A percentile compares a stretch with the other conserved stretches of the same genome.
These are phyloP conservation scores for Hozukius guyotensis DNA, from an alignment of 2,797 vertebrate species.

Conservation along the genomic window DNA sequence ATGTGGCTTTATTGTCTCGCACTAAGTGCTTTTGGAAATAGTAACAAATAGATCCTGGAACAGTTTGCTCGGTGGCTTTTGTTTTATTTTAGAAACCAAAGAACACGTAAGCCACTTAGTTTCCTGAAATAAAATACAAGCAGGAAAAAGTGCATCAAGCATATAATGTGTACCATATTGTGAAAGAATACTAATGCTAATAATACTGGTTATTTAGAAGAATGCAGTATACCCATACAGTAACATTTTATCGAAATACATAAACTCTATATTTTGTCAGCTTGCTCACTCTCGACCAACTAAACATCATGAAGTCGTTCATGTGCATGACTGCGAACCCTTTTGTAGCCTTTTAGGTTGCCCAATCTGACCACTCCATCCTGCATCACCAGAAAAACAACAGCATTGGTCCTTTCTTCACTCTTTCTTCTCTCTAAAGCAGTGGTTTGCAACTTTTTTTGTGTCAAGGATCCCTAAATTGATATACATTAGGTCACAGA, in stretches of 20 bases:
- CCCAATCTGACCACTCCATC: background rate
- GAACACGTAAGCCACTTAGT: background rate
- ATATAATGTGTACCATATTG: background rate
- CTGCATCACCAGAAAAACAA: background rate
- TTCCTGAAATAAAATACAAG: conserved; percentile 1
- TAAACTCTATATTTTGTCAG: background rate
- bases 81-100: conserved; percentile 11
- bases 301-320: background rate
- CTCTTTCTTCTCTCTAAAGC: too few species aligned
- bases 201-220: background rate
- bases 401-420: background rate
- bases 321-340: background rate
- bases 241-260: background rate
- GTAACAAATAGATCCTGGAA: conserved; percentile 27
- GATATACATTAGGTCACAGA: too few species aligned
- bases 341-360: background rate
- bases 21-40: conserved; percentile 35
- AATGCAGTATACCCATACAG: background rate
- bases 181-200: background rate
- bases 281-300: background rate
- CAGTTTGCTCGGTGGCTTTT: conserved; percentile 15
- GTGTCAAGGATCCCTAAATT: too few species aligned
- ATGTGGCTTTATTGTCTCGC: conserved; percentile 40
- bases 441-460: too few species aligned
- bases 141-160: background rate